phyloP scores from a whole-genome alignment of 2,113 vertebrate species.

The Lichenostomus cassidix region DNA sequence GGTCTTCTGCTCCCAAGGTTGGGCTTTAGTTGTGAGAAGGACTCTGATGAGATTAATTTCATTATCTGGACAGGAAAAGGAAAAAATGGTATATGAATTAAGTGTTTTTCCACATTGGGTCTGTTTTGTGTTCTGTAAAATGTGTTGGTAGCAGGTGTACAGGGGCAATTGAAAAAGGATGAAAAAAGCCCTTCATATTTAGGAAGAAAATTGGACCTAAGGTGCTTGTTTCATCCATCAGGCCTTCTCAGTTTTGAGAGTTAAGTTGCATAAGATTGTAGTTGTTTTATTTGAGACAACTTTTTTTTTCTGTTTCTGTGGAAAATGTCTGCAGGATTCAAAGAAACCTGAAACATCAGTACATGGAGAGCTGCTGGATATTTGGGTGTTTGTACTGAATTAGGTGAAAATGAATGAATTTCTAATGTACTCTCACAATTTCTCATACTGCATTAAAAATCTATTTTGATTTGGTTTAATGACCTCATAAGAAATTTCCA shows the following conservation, averaged over 20 bases:
- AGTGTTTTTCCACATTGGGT: neutral
- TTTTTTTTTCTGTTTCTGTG: neutral
- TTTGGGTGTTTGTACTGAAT: neutral
- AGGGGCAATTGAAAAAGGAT: accelerated
- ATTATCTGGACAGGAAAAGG: neutral
- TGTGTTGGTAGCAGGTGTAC: neutral
- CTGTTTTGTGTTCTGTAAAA: neutral
- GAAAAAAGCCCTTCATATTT: neutral
- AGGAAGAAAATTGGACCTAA: neutral
- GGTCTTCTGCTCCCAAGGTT: neutral
- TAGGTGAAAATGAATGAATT: neutral
- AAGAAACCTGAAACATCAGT: neutral
- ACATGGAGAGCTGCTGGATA: neutral
- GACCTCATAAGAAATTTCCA: neutral
- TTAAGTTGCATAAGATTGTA: neutral
- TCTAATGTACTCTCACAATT: neutral
- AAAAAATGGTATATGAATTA: neutral
- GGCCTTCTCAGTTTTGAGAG: neutral
- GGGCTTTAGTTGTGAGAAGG: neutral
- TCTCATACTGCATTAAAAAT: neutral
- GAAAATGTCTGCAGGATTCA: neutral
- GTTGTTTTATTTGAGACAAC: neutral
- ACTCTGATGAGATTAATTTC: neutral
- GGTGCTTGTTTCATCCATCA: neutral
- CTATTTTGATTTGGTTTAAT: neutral